phyloP scores from a whole-genome alignment of 2,888 invertebrate genomes.

The Aporophyla lueneburgensis region DNA sequence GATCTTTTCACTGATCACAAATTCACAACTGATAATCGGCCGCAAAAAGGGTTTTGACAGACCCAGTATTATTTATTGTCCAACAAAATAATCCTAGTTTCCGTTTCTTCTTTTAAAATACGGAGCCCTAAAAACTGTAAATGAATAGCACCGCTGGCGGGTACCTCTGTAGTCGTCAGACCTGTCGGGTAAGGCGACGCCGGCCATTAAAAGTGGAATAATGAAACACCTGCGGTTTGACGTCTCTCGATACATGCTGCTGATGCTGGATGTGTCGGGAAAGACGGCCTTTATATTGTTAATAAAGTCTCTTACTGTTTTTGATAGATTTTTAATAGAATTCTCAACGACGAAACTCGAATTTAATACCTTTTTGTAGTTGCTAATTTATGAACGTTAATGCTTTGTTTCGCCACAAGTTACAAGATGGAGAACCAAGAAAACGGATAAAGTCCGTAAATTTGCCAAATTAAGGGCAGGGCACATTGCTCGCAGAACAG shows the following conservation, averaged over 20 bases:
- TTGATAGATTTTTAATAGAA: not conserved
- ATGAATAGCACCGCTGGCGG: constrained; percentile 43
- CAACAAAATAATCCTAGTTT: not conserved
- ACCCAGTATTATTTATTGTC: too few relatives aligned
- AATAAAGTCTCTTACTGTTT: not conserved
- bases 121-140: constrained; percentile 16
- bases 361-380: not conserved
- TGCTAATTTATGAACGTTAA: too few relatives aligned
- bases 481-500: too few relatives aligned
- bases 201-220: constrained; percentile 88
- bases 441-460: too few relatives aligned
- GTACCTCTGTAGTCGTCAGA: constrained; percentile 36
- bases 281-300: not conserved
- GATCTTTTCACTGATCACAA: too few relatives aligned
- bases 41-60: not conserved
- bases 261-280: constrained; percentile 59
- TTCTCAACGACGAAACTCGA: not conserved
- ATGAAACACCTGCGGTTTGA: constrained; percentile 89
- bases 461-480: too few relatives aligned
- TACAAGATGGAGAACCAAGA: too few relatives aligned
- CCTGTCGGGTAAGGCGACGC: constrained; percentile 80
- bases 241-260: constrained; percentile 66
- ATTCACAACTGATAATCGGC: too few relatives aligned
- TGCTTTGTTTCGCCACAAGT: too few relatives aligned
- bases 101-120: not conserved